Base-by-base conservation (phyloP, 2,113 vertebrate species). In the Pomatostomus ruficeps region DNA sequence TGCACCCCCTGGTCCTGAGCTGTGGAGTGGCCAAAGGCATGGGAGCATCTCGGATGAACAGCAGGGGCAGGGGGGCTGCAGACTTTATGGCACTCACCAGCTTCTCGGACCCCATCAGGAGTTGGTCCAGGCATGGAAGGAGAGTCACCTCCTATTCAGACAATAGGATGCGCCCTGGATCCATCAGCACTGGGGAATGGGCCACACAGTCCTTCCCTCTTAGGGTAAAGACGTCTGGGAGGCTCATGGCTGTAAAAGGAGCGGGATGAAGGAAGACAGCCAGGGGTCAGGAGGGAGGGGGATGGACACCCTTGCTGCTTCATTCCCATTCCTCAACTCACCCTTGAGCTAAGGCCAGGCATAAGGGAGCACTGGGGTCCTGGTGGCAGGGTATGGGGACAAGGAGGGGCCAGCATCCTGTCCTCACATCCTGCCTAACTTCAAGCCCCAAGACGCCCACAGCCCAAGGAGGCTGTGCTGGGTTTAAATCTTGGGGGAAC, bases 171-270 rank as follows among this genome's bases (percentile, higher is more conserved):
- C 0, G 3, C 61, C 40, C 54, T 31, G 57, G 43, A 73, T 67
- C 95, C 2, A 88, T 93, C 91, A 96, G 94, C 42, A 2, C 79
- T 4, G 7, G 82, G 82, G 91, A 95, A 95, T 82, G 91, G 96
- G 35, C 81, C 28, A 4, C 40, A 62, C 6, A 3, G 71, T 90
- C 88, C 96, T 96, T 95, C 95, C 95, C 29, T 96, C 67, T 95
- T 96, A 95, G 95, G 95, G 93, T 91, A 96, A 97, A 95, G 91
- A 85, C 40, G 82, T 54, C 89, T 67, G 40, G 65, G 31, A 95
- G 91, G 42, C 92, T 94, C 75, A 38, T 80, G 78, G 94, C 96
- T 96, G 94, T 96, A 97, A 97, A 97, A 97, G 96, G 96, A 96
- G 93, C 0, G 59, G 43, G 93, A 93, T 42, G 59, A 67, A 95